phyloP scores from a whole-genome alignment of 2,113 vertebrate species.

The Triplophysa rosa region DNA sequence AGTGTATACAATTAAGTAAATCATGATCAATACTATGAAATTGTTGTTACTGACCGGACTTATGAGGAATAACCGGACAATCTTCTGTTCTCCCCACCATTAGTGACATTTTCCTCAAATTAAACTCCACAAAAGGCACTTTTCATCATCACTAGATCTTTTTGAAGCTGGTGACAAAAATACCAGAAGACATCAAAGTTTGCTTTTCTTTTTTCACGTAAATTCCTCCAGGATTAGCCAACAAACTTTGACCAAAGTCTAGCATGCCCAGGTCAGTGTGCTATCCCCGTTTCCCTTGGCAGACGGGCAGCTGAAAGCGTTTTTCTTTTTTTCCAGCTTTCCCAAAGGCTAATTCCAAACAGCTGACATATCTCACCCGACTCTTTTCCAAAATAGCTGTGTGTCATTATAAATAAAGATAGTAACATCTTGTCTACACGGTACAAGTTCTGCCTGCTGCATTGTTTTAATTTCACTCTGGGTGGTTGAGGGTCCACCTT shows the following conservation, averaged over 20 bases:
- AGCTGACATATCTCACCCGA: slow-evolving; percentile 76
- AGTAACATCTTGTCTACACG: slow-evolving; percentile 50
- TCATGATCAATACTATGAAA: neutral
- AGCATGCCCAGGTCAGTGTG: slow-evolving; percentile 48
- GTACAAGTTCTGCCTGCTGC: slow-evolving; percentile 1
- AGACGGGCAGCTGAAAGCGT: slow-evolving; percentile 45
- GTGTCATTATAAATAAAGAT: slow-evolving; percentile 71
- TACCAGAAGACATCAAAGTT: slow-evolving; percentile 47
- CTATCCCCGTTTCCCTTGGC: slow-evolving; percentile 56
- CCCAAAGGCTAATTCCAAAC: slow-evolving; percentile 70
- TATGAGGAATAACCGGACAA: neutral
- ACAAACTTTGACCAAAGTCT: slow-evolving; percentile 51
- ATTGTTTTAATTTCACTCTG: slow-evolving; percentile 16
- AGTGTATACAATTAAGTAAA: neutral
- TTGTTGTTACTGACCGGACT: neutral
- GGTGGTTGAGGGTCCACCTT: neutral
- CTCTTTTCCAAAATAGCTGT: slow-evolving; percentile 74
- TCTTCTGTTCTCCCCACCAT: slow-evolving; percentile 57
- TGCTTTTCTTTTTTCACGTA: slow-evolving; percentile 45
- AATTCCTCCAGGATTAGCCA: slow-evolving; percentile 60
- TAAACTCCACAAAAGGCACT: slow-evolving; percentile 30
- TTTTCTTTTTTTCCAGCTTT: slow-evolving; percentile 56
- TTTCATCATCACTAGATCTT: neutral
- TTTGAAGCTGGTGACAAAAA: slow-evolving; percentile 43
- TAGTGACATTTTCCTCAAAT: neutral